phyloP scores from a whole-genome alignment of 1,140 invertebrate species.

The Hesperophylax magnus region DNA sequence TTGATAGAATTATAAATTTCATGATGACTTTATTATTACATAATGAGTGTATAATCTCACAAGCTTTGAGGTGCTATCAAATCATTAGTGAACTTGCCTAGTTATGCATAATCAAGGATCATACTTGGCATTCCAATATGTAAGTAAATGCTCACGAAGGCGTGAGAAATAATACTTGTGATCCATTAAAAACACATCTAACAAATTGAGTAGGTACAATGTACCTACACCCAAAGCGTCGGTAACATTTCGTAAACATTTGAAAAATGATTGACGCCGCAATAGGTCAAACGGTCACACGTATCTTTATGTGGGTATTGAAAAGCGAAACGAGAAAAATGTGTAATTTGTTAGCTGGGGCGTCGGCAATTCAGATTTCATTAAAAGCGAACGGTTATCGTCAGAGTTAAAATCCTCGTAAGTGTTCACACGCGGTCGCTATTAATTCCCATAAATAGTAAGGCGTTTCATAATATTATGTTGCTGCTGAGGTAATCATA shows the following conservation, averaged over 20 bases:
- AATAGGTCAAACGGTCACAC: slow-evolving; percentile 41
- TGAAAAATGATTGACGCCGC: slow-evolving; percentile 41
- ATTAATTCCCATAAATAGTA: slow-evolving; percentile 50
- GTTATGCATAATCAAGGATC: not conserved
- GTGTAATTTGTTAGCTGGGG: slow-evolving; percentile 38
- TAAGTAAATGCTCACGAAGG: not conserved
- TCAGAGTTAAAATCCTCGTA: slow-evolving; percentile 18
- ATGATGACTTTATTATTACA: no score
- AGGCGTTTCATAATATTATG: slow-evolving; percentile 47
- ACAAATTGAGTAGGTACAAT: not conserved
- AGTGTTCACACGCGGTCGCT: slow-evolving; percentile 51
- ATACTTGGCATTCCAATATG: not conserved
- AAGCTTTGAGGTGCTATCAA: no score
- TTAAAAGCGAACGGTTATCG: slow-evolving; percentile 48
- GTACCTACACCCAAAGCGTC: not conserved
- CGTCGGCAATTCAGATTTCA: slow-evolving; percentile 53
- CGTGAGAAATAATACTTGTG: slow-evolving; percentile 14
- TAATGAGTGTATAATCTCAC: no score
- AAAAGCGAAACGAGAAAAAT: slow-evolving; percentile 40
- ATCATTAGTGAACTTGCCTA: no score
- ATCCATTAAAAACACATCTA: slow-evolving; percentile 27
- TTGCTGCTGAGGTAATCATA: slow-evolving; percentile 37
- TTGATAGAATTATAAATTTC: no score
- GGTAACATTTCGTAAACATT: slow-evolving; percentile 33
- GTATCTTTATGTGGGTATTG: slow-evolving; percentile 10